These are phyloP conservation scores for Callopanchax toddi DNA, from an alignment of 2,113 vertebrate species.

Conservation along the genomic window DNA sequence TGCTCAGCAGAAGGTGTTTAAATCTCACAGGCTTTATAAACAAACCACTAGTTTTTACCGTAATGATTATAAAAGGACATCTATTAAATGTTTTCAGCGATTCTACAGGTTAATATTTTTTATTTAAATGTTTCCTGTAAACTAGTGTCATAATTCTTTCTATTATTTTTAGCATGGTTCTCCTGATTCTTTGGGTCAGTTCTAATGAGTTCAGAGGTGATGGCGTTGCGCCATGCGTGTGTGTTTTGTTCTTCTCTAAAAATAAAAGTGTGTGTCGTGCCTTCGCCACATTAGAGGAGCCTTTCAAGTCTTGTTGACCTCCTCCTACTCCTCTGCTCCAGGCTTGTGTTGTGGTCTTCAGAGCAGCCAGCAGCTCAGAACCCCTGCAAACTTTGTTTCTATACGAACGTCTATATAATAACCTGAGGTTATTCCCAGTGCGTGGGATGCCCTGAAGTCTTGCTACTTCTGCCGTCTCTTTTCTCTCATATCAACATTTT, in stretches of 20 bases:
- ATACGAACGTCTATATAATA: constrained; percentile 50
- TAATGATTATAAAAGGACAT: not conserved
- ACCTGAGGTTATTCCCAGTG: constrained; percentile 53
- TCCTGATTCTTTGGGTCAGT: constrained; percentile 46
- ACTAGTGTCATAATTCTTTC: too few relatives aligned
- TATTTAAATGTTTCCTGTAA: too few relatives aligned
- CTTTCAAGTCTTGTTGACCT: constrained; percentile 81
- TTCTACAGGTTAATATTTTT: not conserved
- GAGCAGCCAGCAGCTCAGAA: constrained; percentile 76
- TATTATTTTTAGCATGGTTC: constrained; percentile 33
- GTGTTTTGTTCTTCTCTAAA: constrained; percentile 25
- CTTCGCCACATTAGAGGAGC: constrained; percentile 79
- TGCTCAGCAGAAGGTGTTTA: constrained; percentile 1
- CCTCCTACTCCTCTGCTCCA: constrained; percentile 80
- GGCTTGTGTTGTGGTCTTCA: constrained; percentile 83
- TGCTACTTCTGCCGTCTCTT: constrained; percentile 17
- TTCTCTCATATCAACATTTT: constrained; percentile 26
- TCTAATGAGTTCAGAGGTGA: constrained; percentile 40
- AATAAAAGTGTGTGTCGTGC: constrained; percentile 68
- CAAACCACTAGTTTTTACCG: not conserved
- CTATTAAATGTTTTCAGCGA: not conserved
- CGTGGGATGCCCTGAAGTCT: constrained; percentile 46
- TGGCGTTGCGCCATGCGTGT: constrained; percentile 31
- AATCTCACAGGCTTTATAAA: not conserved
- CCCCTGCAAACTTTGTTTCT: constrained; percentile 47